Evolutionary conservation across 2,888 invertebrate genomes (phyloP).

Genomic region (Julus scandinavius): DNA sequence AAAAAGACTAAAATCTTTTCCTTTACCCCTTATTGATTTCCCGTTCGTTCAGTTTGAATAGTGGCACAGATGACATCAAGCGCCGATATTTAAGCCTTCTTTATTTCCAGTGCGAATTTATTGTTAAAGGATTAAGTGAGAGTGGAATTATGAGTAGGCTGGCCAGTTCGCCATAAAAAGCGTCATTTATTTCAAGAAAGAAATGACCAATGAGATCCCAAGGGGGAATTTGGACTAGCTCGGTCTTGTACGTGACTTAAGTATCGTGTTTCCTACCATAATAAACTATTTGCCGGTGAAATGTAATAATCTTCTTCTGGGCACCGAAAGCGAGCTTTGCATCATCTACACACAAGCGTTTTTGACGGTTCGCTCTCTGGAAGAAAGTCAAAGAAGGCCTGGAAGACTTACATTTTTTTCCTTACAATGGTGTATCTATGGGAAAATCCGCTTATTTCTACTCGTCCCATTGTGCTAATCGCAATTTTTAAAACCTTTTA

Average conservation of each 20-base stretch:
- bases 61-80: neutral
- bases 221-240: neutral
- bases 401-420: neutral
- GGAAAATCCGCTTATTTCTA: neutral
- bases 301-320: constrained; percentile 21
- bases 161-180: neutral
- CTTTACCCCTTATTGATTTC: neutral
- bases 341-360: neutral
- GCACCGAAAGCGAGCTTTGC: neutral
- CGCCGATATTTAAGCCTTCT: constrained; percentile 20
- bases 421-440: neutral
- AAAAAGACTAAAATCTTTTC: neutral
- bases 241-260: neutral
- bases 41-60: constrained; percentile 17
- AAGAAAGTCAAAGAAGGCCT: neutral
- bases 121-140: constrained; percentile 38
- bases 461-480: neutral
- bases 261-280: constrained; percentile 5
- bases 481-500: constrained; percentile 27
- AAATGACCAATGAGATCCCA: constrained; percentile 25
- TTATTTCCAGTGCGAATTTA: constrained; percentile 23
- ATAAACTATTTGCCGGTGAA: constrained; percentile 7
- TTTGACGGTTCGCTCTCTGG: neutral
- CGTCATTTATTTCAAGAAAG: neutral
- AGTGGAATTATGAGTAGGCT: constrained; percentile 16